Percentiles rank a stretch among this genome's conserved stretches.
Evolutionary conservation across 2,797 vertebrate genomes (phyloP).

Genomic region (Chelon labrosus): DNA sequence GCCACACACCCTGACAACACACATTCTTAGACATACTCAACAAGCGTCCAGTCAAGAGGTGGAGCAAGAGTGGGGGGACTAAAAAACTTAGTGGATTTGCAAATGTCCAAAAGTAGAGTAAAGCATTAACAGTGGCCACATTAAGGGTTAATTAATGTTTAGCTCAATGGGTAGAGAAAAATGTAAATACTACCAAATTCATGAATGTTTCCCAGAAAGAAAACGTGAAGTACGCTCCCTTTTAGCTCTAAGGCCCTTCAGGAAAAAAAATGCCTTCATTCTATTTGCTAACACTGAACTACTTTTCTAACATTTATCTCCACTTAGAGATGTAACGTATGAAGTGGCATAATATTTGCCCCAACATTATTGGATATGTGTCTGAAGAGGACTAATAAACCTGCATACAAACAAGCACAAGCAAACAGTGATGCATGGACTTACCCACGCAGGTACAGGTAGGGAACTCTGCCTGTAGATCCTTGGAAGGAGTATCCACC

Average conservation of each 20-base stretch:
- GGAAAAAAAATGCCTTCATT: background rate
- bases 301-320: background rate
- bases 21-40: conserved; percentile 69
- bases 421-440: conserved; percentile 54
- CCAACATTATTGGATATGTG: background rate
- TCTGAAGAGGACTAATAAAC: conserved; percentile 10
- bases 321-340: background rate
- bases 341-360: background rate
- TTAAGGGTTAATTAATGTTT: background rate
- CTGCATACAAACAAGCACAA: conserved; percentile 45
- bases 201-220: background rate
- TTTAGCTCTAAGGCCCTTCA: background rate
- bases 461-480: conserved; percentile 92
- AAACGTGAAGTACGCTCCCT: background rate
- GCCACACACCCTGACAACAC: conserved; percentile 64
- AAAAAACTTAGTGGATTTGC: conserved; percentile 19
- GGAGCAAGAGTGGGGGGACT: conserved; percentile 19
- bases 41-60: conserved; percentile 57
- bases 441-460: conserved; percentile 96
- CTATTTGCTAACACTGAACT: background rate
- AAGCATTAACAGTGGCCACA: background rate
- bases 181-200: background rate
- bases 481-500: conserved; percentile 94
- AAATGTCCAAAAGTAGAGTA: conserved; percentile 3
- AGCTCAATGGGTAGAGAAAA: background rate